These are phyloP conservation scores for Hystrix cristata DNA, from an alignment of 2,113 vertebrate species.

Conservation along the genomic window DNA sequence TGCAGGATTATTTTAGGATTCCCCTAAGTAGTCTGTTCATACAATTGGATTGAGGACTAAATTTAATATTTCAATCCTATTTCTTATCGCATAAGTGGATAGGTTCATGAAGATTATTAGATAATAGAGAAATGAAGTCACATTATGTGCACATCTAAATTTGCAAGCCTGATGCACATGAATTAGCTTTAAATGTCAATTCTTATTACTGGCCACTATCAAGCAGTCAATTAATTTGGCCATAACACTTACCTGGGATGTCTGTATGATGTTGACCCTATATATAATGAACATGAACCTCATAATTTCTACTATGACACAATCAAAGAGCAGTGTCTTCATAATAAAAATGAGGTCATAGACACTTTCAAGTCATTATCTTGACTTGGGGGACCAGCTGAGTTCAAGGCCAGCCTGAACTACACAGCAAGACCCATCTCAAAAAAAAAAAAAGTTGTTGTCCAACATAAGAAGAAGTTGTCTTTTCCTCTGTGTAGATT, in stretches of 20 bases:
- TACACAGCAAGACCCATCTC: too few species aligned
- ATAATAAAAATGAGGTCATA: background rate
- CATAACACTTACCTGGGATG: background rate
- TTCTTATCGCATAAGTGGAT: background rate
- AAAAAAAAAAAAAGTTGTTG: background rate
- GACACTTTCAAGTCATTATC: background rate
- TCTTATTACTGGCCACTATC: background rate
- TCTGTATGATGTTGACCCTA: background rate
- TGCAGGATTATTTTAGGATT: background rate
- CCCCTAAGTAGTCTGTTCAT: background rate
- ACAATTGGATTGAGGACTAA: background rate
- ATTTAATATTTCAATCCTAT: background rate
- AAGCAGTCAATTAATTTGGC: background rate
- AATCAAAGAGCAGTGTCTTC: background rate
- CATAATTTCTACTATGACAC: background rate
- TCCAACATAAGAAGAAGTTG: background rate
- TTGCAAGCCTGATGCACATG: background rate
- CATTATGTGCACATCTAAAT: background rate
- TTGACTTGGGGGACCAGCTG: too few species aligned
- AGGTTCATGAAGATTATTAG: background rate
- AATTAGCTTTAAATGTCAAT: background rate
- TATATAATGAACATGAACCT: background rate
- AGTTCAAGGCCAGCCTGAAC: too few species aligned
- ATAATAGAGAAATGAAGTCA: background rate
- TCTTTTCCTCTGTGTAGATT: slow-evolving; percentile 2